Evolutionary conservation across 2,797 vertebrate genomes (phyloP), one percentile per base, ranked within the genome.

Genomic region (Manis pentadactyla): DNA sequence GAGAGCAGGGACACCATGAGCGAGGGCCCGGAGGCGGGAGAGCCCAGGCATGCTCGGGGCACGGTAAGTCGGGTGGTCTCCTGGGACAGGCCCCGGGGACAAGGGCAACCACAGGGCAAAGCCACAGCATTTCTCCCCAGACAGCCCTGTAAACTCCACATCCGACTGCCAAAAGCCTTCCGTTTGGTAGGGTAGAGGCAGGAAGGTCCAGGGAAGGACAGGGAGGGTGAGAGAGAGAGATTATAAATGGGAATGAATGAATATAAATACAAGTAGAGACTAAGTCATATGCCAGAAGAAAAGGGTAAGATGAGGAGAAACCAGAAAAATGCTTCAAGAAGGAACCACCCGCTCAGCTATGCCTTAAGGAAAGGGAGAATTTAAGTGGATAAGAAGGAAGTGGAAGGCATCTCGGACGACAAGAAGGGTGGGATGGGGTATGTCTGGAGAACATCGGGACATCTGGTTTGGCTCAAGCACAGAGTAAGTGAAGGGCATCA

Each of bases 21-120:
- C 6, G 13, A 19, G 39, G 39, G 34, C 25, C 8, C 23, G 13
- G 18, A 55, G 59, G 31, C 3, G 13, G 18, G 61, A 75, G 66
- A 7, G 55, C 31, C 55, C 8, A 0, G 73, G 57, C 3, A 21
- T 0, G 4, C 21, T 14, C 21, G 23, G n/a, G 46, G 7, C 5
- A 13, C 4, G 9, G 1, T 18, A 31, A 2, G 25, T 9, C 2
- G 0, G 23, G 69, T 34, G 7, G 4, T 25, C 61, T 53, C 34
- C 18, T 18, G 27, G 51, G 61, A 31, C 37, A 34, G 31, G 49
- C 15, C 64, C 71, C 3, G 0, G 3, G 27, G 69, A 5, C n/a
- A 23, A 51, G 31, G 42, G 29, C 61, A 68, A 1, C 3, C 0
- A 0, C 1, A 71, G 57, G 68, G 17, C 21, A 51, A 10, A 42